Evolutionary conservation across 2,113 vertebrate genomes (phyloP).

Genomic region (Dicerorhinus sumatrensis): DNA sequence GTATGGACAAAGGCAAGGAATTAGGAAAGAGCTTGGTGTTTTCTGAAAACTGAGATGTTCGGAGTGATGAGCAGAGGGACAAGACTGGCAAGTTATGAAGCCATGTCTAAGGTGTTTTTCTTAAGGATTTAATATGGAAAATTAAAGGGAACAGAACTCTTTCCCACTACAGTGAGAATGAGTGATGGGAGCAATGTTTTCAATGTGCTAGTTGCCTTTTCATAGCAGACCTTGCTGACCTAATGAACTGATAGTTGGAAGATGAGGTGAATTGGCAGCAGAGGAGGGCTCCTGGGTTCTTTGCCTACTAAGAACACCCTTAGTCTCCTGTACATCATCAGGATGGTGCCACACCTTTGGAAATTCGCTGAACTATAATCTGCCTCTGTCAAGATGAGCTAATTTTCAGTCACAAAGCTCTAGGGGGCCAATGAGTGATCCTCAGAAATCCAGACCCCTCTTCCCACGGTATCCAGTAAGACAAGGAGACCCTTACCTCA

Average conservation of each 20-base stretch:
- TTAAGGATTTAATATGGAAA: neutral
- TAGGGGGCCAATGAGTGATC: neutral
- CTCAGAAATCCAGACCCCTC: neutral
- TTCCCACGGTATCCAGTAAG: neutral
- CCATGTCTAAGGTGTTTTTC: neutral
- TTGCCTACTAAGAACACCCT: neutral
- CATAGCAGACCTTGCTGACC: neutral
- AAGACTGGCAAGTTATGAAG: neutral
- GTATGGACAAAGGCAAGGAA: neutral
- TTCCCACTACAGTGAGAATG: neutral
- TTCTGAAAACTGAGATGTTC: neutral
- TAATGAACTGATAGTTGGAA: neutral
- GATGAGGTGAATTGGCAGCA: neutral
- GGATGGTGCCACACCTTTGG: neutral
- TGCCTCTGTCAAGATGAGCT: neutral
- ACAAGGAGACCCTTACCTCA: neutral
- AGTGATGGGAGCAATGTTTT: neutral
- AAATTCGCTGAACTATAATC: neutral
- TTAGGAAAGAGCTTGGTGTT: neutral
- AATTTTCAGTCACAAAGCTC: neutral
- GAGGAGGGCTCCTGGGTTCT: neutral
- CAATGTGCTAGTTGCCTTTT: neutral
- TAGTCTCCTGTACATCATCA: neutral
- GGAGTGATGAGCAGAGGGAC: neutral
- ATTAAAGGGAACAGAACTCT: neutral